Conservation (phyloP, 2,113 vertebrate genomes). For the Grallaria varia region DNA sequence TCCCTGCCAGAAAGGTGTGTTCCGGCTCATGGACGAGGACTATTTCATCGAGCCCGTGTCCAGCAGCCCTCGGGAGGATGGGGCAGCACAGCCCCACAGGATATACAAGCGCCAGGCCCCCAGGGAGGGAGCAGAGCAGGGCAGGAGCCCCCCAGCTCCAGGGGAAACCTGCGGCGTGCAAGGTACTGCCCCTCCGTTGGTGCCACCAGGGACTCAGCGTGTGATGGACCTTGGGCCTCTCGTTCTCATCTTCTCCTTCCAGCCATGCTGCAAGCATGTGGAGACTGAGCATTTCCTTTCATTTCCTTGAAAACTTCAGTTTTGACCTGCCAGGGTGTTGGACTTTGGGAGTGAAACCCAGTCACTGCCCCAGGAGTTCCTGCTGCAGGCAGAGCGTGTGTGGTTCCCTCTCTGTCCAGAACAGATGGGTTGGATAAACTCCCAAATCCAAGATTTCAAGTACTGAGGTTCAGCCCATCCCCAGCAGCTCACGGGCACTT, state of each 20-base stretch:
- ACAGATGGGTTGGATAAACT: background rate
- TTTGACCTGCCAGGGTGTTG: rapidly evolving
- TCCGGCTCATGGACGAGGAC: slow-evolving; percentile 84
- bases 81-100: slow-evolving; percentile 80
- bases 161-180: background rate
- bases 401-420: background rate
- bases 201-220: rapidly evolving
- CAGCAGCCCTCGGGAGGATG: background rate
- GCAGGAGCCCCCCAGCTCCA: background rate
- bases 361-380: rapidly evolving
- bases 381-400: background rate
- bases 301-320: background rate
- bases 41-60: slow-evolving; percentile 90
- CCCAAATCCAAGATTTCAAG: background rate
- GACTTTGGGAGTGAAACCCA: rapidly evolving
- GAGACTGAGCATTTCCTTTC: background rate
- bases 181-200: background rate
- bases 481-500: background rate
- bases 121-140: background rate
- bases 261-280: background rate
- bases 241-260: background rate
- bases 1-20: slow-evolving; percentile 84
- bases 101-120: slow-evolving; percentile 82
- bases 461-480: background rate
- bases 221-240: background rate